A percentile compares a stretch with the other conserved stretches of the same genome.
These are phyloP conservation scores for Pheosia gnoma DNA, from an alignment of 2,888 invertebrate genomes.

Conservation along the genomic window DNA sequence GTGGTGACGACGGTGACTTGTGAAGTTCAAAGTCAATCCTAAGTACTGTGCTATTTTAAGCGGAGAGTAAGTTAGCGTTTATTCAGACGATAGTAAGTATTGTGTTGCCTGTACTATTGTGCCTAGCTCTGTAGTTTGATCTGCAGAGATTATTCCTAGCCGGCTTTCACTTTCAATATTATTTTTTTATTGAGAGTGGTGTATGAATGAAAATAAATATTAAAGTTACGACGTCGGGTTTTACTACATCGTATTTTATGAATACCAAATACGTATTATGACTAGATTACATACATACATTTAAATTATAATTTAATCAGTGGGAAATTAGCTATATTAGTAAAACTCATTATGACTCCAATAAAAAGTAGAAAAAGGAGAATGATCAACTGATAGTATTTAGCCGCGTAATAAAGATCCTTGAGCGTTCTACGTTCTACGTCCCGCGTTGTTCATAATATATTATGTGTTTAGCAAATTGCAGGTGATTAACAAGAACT, in stretches of 20 bases:
- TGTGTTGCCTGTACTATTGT: conserved; percentile 43
- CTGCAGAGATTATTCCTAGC: conserved; percentile 18
- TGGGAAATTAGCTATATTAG: too few relatives aligned
- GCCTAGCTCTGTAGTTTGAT: conserved; percentile 31
- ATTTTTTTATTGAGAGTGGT: conserved; percentile 2
- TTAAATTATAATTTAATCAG: too few relatives aligned
- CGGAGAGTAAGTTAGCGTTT: conserved; percentile 39
- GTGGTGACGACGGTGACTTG: conserved; percentile 40
- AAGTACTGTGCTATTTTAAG: conserved; percentile 50
- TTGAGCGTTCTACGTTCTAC: too few relatives aligned
- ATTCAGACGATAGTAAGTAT: conserved; percentile 41
- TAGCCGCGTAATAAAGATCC: too few relatives aligned
- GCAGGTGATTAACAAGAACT: too few relatives aligned
- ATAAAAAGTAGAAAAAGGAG: too few relatives aligned
- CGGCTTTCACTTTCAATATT: conserved; percentile 15
- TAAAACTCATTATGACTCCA: too few relatives aligned
- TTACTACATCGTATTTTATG: not conserved
- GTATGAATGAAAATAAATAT: conserved; percentile 4
- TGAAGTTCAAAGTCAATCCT: conserved; percentile 56
- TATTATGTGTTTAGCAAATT: too few relatives aligned
- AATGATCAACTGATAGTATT: too few relatives aligned
- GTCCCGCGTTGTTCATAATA: too few relatives aligned
- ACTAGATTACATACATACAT: too few relatives aligned
- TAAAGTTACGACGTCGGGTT: conserved; percentile 2
- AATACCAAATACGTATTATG: too few relatives aligned